Evolutionary conservation across 2,797 vertebrate species (phyloP), one percentile per base, ranked within the genome.

Genomic region (Enteromius afrohamiltoni): DNA sequence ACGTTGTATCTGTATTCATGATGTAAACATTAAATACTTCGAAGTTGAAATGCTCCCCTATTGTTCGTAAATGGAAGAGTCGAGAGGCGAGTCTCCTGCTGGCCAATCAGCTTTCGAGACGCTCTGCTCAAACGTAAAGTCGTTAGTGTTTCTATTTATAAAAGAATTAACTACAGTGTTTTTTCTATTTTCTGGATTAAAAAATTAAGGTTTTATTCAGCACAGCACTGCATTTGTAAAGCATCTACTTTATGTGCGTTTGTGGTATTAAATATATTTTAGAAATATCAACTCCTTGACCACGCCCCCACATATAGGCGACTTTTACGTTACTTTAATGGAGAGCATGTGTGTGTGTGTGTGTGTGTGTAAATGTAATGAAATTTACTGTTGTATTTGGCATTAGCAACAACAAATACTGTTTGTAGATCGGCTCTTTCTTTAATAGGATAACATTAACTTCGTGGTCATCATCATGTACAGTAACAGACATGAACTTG

Each of bases 41-140:
- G 0, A 8, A 0, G 8, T 4, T 67, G n/a, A 2, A 17, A 31
- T 4, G 9, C 29, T 5, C 42, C 68, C 85, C 70, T 74, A 9
- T 11, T 10, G 7, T 26, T 73, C 23, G 1, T 9, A 29, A 87
- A 89, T 94, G 91, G 87, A 86, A 87, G 64, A 3, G 78, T 40
- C 92, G 10, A 9, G 82, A 77, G 89, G 93, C 77, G 92, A 86
- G 75, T 86, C 86, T 53, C 84, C 17, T 3, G 70, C 29, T 65
- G 73, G 76, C 93, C 93, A 94, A 82, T 94, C 89, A 91, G 86
- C 13, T 47, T 75, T 8, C 74, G 62, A 65, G 34, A 79, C 34
- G 74, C 76, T 65, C 42, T 0, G 65, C 51, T 92, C 90, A 93
- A 92, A 93, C 90, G 91, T 4, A 88, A 6, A 29, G 60, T 0